Percentiles rank a stretch among this genome's conserved stretches.
Conservation (phyloP, 1,140 invertebrate genomes). For the Steinernema feltiae region DNA sequence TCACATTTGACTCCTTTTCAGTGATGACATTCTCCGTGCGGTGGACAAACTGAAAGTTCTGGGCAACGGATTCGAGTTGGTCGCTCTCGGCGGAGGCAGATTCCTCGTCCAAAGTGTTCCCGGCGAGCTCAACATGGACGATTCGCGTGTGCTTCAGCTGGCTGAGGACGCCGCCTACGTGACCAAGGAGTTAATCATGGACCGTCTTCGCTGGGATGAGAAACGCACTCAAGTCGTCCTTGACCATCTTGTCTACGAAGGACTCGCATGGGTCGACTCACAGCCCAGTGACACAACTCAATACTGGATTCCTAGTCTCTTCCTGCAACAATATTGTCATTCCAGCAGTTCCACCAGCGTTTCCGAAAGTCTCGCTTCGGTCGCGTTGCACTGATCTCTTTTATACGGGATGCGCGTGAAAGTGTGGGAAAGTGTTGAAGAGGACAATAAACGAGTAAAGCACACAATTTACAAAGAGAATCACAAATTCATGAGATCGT, state of each 20-base stretch:
- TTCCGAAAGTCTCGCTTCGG: conserved; percentile 27
- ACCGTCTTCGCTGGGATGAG: conserved; percentile 53
- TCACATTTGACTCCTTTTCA: no score
- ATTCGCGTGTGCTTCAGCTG: conserved; percentile 79
- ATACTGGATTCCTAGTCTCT: conserved; percentile 92
- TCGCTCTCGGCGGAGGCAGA: conserved; percentile 74
- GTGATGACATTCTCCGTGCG: conserved; percentile 85
- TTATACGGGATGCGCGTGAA: background rate
- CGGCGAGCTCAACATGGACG: conserved; percentile 90
- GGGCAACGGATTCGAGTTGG: conserved; percentile 86
- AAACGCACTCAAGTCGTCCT: conserved; percentile 67
- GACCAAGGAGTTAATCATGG: conserved; percentile 49
- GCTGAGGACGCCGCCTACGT: conserved; percentile 64
- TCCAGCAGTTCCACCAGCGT: conserved; percentile 60
- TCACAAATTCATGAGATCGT: no score
- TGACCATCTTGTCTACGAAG: conserved; percentile 77
- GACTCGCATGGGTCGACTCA: conserved; percentile 85
- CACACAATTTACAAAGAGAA: no score
- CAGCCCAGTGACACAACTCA: conserved; percentile 69
- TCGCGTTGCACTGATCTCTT: conserved; percentile 11
- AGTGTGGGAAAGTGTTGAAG: background rate
- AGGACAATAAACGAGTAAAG: no score
- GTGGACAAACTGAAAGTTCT: conserved; percentile 87
- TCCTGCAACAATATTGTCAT: conserved; percentile 57
- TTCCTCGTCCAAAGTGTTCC: conserved; percentile 92